phyloP scores from a whole-genome alignment of 1,140 invertebrate genomes.

The Maconellicoccus hirsutus region DNA sequence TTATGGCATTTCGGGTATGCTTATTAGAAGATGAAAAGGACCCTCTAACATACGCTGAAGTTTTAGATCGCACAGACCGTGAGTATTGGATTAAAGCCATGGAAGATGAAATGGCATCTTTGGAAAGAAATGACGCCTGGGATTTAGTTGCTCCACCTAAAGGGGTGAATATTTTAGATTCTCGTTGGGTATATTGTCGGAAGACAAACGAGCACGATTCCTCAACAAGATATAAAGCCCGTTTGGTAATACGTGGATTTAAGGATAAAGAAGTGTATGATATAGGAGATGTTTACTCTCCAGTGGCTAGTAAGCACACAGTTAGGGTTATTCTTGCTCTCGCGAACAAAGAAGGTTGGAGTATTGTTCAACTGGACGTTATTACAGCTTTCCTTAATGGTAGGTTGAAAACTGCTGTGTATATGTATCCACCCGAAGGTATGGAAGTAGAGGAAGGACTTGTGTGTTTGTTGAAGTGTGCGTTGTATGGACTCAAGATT shows the following conservation, averaged over 20 bases:
- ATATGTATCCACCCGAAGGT: slow-evolving; percentile 32
- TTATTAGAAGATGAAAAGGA: background rate
- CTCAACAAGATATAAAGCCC: background rate
- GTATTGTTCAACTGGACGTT: slow-evolving; percentile 34
- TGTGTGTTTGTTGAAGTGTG: slow-evolving; percentile 30
- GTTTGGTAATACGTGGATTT: background rate
- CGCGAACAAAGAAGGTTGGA: background rate
- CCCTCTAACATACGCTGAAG: too few species aligned
- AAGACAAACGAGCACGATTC: background rate
- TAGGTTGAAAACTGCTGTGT: slow-evolving; percentile 31
- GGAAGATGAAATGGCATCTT: too few species aligned
- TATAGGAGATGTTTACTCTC: slow-evolving; percentile 18
- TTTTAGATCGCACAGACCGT: too few species aligned
- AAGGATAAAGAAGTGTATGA: slow-evolving; percentile 6
- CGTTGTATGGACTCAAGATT: slow-evolving; percentile 32
- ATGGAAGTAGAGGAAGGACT: slow-evolving; percentile 15
- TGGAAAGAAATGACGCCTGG: too few species aligned
- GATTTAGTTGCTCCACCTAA: too few species aligned
- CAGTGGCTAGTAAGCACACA: slow-evolving; percentile 16
- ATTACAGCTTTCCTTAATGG: slow-evolving; percentile 36
- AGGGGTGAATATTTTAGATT: background rate
- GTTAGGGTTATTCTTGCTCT: slow-evolving; percentile 6
- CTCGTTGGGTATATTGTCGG: background rate
- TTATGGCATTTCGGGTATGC: background rate
- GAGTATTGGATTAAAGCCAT: too few species aligned